Base-by-base conservation (phyloP, 2,888 invertebrate genomes). In the Erebia ligea region DNA sequence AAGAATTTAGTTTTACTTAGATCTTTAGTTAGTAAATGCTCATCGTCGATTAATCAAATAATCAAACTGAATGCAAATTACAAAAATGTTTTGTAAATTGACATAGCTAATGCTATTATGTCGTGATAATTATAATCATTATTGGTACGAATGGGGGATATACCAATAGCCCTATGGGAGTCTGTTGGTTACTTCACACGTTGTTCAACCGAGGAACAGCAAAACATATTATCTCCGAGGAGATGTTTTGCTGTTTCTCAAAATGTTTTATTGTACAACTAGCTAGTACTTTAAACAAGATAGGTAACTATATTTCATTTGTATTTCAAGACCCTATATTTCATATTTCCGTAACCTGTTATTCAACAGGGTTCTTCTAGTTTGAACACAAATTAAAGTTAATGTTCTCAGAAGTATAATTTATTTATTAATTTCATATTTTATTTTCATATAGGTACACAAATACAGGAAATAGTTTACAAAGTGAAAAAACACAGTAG, bases 131-230 rank as follows among this genome's bases (percentile, higher is more conserved):
- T 25, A 25, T 25, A 25, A 25, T 25, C 25, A 25, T 8, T 34
- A 45, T 25, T 17, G 4, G 45, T 62, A 34, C 48, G 70, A 70
- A 45, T 56, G 19, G 67, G 56, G 61, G 15, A 48, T 54, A 40
- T 4, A 70, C 70, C 66, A 40, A 63, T 58, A 17, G 34, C 54
- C 68, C 70, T 67, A 61, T 61, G 62, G 67, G 70, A 67, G 61
- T 19, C 62, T 48, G 62, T 48, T 56, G 62, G 70, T 70, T 62
- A 54, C 67, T 70, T 67, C 62, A 70, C 70, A 70, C 66, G 62
- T 67, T 62, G 62, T 61, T 42, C 59, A 45, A 54, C 48, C 15
- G 17, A 48, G 58, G 25, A 67, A 67, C 58, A 58, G n/a, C 48
- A 48, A 67, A 67, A 58, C 58, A 63, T 57, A 11, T 45, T 45